Percentiles rank a stretch among this genome's conserved stretches.
These are phyloP conservation scores for Pilophorus perplexus DNA, from an alignment of 2,888 invertebrate genomes.

Conservation along the genomic window DNA sequence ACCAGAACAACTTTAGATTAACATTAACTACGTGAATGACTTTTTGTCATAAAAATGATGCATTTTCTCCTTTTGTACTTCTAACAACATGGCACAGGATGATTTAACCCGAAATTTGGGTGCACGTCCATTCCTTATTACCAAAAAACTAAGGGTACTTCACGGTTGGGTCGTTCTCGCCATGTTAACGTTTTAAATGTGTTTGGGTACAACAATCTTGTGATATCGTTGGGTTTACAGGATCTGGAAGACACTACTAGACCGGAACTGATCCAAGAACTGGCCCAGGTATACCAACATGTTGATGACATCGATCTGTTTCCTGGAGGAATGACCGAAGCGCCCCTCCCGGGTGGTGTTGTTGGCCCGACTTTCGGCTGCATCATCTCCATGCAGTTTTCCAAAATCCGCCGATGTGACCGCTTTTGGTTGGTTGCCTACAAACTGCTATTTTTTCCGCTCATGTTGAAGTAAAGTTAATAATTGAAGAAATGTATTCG, in stretches of 20 bases:
- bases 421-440: constrained; percentile 59
- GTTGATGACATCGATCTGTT: constrained; percentile 62
- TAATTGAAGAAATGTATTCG: no score
- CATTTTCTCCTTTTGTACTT: no score
- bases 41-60: no score
- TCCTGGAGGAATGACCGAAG: constrained; percentile 59
- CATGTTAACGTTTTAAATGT: no score
- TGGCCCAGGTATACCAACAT: constrained; percentile 53
- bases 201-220: no score
- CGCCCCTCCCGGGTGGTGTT: constrained; percentile 56
- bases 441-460: background rate
- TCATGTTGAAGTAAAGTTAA: background rate
- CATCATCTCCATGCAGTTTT: constrained; percentile 59
- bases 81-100: no score
- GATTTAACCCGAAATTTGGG: no score
- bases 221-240: constrained; percentile 52
- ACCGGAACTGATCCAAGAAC: constrained; percentile 51
- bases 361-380: constrained; percentile 62
- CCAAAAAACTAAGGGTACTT: no score
- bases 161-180: no score
- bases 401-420: constrained; percentile 56
- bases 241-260: constrained; percentile 55
- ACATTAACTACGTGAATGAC: no score
- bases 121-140: no score
- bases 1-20: no score